Base-by-base conservation (phyloP, 1,140 invertebrate genomes). In the Dendroctonus ponderosae region DNA sequence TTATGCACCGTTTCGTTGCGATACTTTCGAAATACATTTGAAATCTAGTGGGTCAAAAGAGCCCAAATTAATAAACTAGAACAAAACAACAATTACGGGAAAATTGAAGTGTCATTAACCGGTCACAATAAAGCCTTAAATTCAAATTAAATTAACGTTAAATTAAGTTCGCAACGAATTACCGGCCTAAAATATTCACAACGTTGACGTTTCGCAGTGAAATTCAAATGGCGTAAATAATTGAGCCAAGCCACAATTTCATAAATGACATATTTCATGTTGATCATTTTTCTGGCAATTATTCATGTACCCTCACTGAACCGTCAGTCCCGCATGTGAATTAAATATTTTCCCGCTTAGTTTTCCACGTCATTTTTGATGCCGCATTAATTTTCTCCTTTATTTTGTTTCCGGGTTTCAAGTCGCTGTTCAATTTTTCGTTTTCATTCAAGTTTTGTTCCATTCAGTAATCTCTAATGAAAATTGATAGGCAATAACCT, bases 251-350 rank as follows among this genome's bases (percentile, higher is more conserved):
- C 69, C 69, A 64, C 69, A 67, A 67, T 70, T 70, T 67, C 69
- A 70, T 67, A 70, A 70, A 70, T 70, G 69, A 70, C 69, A 67
- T 66, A 67, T 67, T 67, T 66, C 61, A 63, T 59, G 65, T 70
- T 62, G 60, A 70, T 69, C 62, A 65, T 59, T 53, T 56, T 54
- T 62, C 54, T 62, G 37, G 62, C 67, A 65, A 65, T 65, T 69
- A 63, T 69, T 69, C 62, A 69, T 69, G 62, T 50, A 54, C 49
- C 62, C 62, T 64, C 43, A 14, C 61, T 52, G 61, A 42, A 53
- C 52, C 53, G 62, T 48, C 53, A 57, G 50, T 39, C 26, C 51
- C 42, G 52, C 62, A 64, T 46, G 43, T 49, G 62, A 64, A 64
- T 64, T 57, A 57, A 57, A 56, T 64, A 57, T 61, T 50, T 61